phyloP scores from a whole-genome alignment of 2,888 invertebrate species.

The Chloromyia formosa region DNA sequence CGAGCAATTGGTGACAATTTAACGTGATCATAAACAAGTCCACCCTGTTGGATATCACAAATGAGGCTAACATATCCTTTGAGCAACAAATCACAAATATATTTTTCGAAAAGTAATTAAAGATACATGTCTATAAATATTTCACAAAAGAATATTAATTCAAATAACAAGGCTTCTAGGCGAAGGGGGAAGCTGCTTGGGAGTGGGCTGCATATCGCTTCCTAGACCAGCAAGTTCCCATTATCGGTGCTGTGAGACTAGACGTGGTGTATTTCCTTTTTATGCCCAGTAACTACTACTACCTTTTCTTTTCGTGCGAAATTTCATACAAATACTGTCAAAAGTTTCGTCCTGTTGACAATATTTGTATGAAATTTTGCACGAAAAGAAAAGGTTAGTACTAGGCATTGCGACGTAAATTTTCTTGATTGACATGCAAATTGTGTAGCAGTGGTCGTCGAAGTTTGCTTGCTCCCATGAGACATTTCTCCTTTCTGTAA shows the following conservation, averaged over 20 bases:
- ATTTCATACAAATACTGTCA: no score
- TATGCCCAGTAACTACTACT: no score
- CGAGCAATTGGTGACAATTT: conserved; percentile 89
- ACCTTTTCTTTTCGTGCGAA: no score
- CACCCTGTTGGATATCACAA: conserved; percentile 90
- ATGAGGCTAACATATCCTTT: conserved; percentile 90
- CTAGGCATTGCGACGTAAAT: conserved; percentile 85
- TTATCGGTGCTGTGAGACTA: conserved; percentile 31
- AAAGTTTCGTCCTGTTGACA: no score
- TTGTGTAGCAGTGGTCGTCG: conserved; percentile 84
- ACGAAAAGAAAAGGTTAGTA: no score
- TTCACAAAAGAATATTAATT: background rate
- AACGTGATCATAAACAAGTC: conserved; percentile 88
- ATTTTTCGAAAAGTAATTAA: conserved; percentile 72
- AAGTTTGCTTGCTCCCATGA: no score
- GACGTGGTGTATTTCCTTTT: conserved; percentile 64
- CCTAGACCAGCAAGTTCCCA: conserved; percentile 36
- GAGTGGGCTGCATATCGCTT: no score
- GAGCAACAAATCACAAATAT: conserved; percentile 90
- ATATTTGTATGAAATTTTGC: no score
- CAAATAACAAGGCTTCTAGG: conserved; percentile 45
- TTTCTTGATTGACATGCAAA: conserved; percentile 88
- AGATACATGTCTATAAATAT: conserved; percentile 1
- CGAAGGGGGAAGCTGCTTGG: conserved; percentile 53
- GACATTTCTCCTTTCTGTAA: no score